Conservation (phyloP, 2,113 vertebrate genomes). For the Rhagologus leucostigma region DNA sequence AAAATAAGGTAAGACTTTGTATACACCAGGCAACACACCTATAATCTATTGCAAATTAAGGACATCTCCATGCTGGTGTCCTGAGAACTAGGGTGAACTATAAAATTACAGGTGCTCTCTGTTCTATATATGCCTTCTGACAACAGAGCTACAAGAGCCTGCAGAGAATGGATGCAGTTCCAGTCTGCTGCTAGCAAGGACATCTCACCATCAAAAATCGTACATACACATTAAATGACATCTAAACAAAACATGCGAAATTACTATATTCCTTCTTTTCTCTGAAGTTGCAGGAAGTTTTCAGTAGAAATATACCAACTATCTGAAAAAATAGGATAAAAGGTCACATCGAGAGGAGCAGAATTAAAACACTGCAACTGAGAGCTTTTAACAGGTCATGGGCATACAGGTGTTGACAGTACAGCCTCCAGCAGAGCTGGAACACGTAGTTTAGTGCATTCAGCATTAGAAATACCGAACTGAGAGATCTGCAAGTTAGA, state of each 20-base stretch:
- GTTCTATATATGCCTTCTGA: background rate
- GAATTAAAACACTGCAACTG: background rate
- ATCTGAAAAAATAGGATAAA: background rate
- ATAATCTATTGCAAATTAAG: background rate
- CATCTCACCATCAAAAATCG: background rate
- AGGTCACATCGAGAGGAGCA: background rate
- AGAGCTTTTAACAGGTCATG: background rate
- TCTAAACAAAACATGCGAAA: background rate
- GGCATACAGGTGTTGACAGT: background rate
- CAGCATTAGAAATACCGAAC: background rate
- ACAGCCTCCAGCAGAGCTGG: background rate
- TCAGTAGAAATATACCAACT: background rate
- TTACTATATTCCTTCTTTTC: background rate
- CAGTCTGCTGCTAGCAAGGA: background rate
- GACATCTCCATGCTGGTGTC: background rate
- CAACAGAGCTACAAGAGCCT: background rate
- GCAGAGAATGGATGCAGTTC: background rate
- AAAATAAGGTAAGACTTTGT: background rate
- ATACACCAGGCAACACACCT: background rate
- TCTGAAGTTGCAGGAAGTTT: background rate
- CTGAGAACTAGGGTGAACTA: background rate
- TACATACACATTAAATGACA: background rate
- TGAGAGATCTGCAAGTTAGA: background rate
- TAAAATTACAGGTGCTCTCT: background rate
- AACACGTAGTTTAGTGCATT: background rate